phyloP scores from a whole-genome alignment of 2,113 vertebrate genomes.

The Chaenogobius annularis region DNA sequence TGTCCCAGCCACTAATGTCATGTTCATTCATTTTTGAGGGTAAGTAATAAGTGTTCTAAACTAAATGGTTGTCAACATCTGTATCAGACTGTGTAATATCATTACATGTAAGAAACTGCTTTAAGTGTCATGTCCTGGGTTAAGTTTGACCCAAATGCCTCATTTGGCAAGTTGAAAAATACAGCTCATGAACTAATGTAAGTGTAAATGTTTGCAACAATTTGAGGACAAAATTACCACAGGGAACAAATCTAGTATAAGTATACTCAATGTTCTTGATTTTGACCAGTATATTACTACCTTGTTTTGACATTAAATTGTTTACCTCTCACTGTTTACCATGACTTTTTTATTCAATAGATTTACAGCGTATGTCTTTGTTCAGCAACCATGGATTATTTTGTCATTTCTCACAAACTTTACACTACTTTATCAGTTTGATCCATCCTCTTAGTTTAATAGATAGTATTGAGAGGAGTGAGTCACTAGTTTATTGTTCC shows the following conservation, averaged over 20 bases:
- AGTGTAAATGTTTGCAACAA: not conserved
- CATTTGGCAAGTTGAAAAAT: not conserved
- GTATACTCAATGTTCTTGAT: no score
- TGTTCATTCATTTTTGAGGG: slow-evolving; percentile 4
- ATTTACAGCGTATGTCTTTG: not conserved
- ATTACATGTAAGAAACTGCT: not conserved
- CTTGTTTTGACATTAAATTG: not conserved
- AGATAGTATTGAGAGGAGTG: not conserved
- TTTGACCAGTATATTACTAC: not conserved
- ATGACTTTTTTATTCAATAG: not conserved
- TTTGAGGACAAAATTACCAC: not conserved
- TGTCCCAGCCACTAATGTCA: slow-evolving; percentile 1
- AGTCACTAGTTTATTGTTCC: not conserved
- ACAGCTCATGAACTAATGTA: not conserved
- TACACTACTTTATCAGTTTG: no score
- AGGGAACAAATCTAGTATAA: not conserved
- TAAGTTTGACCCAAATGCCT: not conserved
- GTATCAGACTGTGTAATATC: slow-evolving; percentile 4
- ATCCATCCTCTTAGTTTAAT: not conserved
- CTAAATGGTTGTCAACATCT: not conserved
- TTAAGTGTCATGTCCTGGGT: not conserved
- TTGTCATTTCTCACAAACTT: not conserved
- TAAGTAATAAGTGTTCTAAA: not conserved
- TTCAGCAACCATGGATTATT: not conserved
- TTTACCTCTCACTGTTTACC: not conserved